A percentile compares a stretch with the other conserved stretches of the same genome.
Conservation (phyloP, 2,113 vertebrate species). For the Paramormyrops kingsleyae region DNA sequence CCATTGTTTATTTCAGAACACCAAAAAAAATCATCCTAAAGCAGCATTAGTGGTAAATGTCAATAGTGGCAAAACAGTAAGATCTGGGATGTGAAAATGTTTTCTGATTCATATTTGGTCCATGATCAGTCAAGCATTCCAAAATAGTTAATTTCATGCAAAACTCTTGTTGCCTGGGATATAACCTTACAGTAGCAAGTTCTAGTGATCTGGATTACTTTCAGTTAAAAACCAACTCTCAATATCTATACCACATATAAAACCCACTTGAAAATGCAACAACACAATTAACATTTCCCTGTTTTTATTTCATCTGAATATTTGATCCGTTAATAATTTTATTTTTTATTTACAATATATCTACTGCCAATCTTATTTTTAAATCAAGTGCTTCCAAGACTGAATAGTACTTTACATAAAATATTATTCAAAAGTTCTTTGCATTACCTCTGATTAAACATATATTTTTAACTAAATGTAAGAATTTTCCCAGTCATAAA, state of each 20-base stretch:
- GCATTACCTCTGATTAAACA: background rate
- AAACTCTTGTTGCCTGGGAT: background rate
- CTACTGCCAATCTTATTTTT: background rate
- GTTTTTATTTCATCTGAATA: background rate
- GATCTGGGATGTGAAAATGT: background rate
- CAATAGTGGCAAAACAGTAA: background rate
- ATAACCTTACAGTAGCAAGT: background rate
- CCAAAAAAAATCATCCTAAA: background rate
- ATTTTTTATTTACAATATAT: background rate
- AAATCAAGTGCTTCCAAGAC: background rate
- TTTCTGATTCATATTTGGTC: background rate
- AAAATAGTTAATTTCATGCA: background rate
- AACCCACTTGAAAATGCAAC: background rate
- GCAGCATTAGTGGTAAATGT: background rate
- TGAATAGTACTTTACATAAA: background rate
- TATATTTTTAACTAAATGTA: background rate
- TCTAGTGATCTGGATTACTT: background rate
- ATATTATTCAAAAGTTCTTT: background rate
- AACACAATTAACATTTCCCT: background rate
- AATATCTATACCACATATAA: background rate
- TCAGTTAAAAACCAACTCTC: background rate
- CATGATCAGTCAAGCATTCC: conserved; percentile 2
- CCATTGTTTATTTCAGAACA: background rate
- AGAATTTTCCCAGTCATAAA: background rate
- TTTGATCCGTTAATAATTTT: background rate